Conservation (phyloP, 64 coral and sea anemone genomes). For the Stichodactyla mertensii region DNA sequence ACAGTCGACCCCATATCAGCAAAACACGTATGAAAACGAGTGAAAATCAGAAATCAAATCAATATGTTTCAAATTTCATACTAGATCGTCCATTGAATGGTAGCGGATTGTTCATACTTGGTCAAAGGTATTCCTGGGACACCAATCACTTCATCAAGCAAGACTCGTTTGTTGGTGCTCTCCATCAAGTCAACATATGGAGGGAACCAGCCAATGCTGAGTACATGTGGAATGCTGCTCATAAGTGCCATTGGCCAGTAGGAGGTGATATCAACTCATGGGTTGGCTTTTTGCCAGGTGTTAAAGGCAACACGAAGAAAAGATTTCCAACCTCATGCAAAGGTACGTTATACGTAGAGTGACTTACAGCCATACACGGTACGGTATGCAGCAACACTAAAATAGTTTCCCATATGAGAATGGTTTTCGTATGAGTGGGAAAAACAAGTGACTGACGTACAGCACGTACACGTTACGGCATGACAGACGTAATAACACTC, state of each 20-base stretch:
- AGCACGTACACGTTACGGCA: too few relatives aligned
- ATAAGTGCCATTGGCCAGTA: slow-evolving; percentile 51
- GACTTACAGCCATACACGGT: neutral
- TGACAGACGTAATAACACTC: too few relatives aligned
- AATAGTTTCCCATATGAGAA: too few relatives aligned
- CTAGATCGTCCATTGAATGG: slow-evolving; percentile 22
- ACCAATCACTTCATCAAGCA: neutral
- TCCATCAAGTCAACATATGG: slow-evolving; percentile 62
- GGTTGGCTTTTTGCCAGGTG: slow-evolving; percentile 47
- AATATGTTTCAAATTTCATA: neutral
- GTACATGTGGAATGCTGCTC: slow-evolving; percentile 71
- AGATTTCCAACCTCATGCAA: slow-evolving; percentile 57
- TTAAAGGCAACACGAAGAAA: slow-evolving; percentile 48
- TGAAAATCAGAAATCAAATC: too few relatives aligned
- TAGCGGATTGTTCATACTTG: slow-evolving; percentile 36
- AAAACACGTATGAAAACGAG: too few relatives aligned
- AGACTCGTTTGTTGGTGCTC: slow-evolving; percentile 45
- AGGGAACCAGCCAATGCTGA: slow-evolving; percentile 27
- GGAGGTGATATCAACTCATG: slow-evolving; percentile 45
- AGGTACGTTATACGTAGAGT: slow-evolving; percentile 17
- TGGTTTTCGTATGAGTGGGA: too few relatives aligned
- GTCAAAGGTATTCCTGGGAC: slow-evolving; percentile 21
- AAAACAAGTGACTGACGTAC: too few relatives aligned
- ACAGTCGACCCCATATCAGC: too few relatives aligned
- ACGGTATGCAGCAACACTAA: too few relatives aligned